Conservation (phyloP, 2,888 invertebrate genomes). For the Melanargia galathea region DNA sequence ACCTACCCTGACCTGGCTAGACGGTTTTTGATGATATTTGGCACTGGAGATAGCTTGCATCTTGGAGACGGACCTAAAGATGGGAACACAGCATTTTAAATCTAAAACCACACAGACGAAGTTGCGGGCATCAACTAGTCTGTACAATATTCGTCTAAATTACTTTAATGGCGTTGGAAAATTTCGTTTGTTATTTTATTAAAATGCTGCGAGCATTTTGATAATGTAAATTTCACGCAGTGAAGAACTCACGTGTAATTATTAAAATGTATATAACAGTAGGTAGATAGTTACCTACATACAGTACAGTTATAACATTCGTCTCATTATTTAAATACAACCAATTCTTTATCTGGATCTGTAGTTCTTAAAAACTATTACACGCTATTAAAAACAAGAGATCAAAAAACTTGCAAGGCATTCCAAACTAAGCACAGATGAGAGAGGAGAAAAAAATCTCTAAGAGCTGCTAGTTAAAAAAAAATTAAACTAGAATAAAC, state of each 20-base stretch:
- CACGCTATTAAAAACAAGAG: slow-evolving; percentile 54
- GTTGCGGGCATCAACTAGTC: too few relatives aligned
- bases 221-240: background rate
- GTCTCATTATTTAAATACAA: slow-evolving; percentile 22
- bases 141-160: slow-evolving; percentile 13
- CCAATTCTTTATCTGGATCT: slow-evolving; percentile 20
- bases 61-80: too few relatives aligned
- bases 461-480: slow-evolving; percentile 46
- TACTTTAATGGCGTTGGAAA: slow-evolving; percentile 4
- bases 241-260: background rate
- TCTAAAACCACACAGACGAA: too few relatives aligned
- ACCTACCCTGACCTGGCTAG: too few relatives aligned
- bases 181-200: slow-evolving; percentile 7
- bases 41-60: too few relatives aligned
- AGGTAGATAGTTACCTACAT: too few relatives aligned
- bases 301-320: background rate
- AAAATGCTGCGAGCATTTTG: too few relatives aligned
- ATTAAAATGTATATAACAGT: slow-evolving; percentile 1
- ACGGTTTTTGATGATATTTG: too few relatives aligned
- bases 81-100: too few relatives aligned
- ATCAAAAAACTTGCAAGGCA: slow-evolving; percentile 59
- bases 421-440: slow-evolving; percentile 57
- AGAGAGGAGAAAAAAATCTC: slow-evolving; percentile 61
- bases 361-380: slow-evolving; percentile 16
- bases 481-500: slow-evolving; percentile 55